Evolutionary conservation across 2,888 invertebrate species (phyloP).

Genomic region (Drosophila imparisetae): DNA sequence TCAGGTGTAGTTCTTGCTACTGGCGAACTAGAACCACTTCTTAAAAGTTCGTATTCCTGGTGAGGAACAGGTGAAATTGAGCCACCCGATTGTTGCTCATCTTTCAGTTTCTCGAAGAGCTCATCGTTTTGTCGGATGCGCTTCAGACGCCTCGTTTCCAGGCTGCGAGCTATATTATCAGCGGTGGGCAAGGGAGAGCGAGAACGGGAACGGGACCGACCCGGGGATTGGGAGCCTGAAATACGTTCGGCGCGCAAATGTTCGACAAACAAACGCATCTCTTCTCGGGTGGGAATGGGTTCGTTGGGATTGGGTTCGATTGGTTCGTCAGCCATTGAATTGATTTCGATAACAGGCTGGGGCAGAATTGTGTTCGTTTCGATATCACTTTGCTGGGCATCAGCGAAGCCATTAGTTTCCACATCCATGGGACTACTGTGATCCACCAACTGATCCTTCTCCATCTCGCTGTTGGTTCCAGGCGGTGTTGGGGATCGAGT

Average conservation of each 20-base stretch:
- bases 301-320: slow-evolving; percentile 27
- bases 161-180: slow-evolving; percentile 69
- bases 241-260: slow-evolving; percentile 51
- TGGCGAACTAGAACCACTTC: slow-evolving; percentile 1
- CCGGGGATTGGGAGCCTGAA: slow-evolving; percentile 41
- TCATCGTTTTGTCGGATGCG: slow-evolving; percentile 68
- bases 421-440: slow-evolving; percentile 41
- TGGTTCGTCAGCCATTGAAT: slow-evolving; percentile 35
- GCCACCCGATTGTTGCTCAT: slow-evolving; percentile 9
- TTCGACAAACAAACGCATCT: slow-evolving; percentile 65
- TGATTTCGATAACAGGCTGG: slow-evolving; percentile 63
- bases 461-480: slow-evolving; percentile 32
- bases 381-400: neutral
- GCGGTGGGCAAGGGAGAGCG: slow-evolving; percentile 73
- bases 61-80: slow-evolving; percentile 13
- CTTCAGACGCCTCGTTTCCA: slow-evolving; percentile 55
- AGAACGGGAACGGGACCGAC: slow-evolving; percentile 52
- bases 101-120: slow-evolving; percentile 50
- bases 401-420: slow-evolving; percentile 27
- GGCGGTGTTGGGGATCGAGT: slow-evolving; percentile 53
- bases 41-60: neutral
- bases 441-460: slow-evolving; percentile 45
- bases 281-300: slow-evolving; percentile 34
- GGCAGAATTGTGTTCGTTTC: slow-evolving; percentile 29
- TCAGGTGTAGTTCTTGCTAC: neutral